phyloP scores from a whole-genome alignment of 2,888 invertebrate species.

The Ashinkailepas kermadecensis region DNA sequence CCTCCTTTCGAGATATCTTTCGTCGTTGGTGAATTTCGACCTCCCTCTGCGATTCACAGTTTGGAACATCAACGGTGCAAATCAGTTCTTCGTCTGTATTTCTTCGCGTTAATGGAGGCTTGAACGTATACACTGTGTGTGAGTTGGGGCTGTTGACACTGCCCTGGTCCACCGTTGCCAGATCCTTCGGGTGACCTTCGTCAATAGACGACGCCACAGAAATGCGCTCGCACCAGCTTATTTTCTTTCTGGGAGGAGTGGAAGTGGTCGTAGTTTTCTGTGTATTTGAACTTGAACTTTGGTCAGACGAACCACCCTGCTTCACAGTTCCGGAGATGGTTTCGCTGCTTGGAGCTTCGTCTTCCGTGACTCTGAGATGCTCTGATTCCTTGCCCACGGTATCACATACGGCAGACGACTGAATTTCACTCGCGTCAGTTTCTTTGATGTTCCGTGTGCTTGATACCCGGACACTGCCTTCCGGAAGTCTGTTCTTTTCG shows the following conservation, averaged over 20 bases:
- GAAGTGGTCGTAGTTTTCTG: no score
- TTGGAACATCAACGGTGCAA: background rate
- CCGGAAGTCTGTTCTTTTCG: no score
- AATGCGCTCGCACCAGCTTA: background rate
- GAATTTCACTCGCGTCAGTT: no score
- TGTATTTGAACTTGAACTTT: no score
- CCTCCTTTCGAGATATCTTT: background rate
- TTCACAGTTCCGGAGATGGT: no score
- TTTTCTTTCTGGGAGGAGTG: background rate
- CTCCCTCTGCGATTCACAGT: background rate
- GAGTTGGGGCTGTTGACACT: background rate
- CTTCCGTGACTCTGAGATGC: no score
- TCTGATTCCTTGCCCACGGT: no score
- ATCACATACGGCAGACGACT: no score
- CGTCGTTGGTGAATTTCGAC: background rate
- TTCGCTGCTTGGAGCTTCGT: no score
- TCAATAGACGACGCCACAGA: background rate
- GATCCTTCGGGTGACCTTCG: background rate
- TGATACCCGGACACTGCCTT: no score
- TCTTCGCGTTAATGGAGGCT: background rate
- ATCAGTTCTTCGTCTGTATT: background rate
- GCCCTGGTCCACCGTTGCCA: background rate
- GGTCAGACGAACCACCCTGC: no score
- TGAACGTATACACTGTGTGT: background rate
- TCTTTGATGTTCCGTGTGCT: no score